A percentile compares a stretch with the other conserved stretches of the same genome.
These are phyloP conservation scores for Axinella damicornis DNA, from an alignment of 37 sponge, comb jelly and placozoan genomes.

Conservation along the genomic window DNA sequence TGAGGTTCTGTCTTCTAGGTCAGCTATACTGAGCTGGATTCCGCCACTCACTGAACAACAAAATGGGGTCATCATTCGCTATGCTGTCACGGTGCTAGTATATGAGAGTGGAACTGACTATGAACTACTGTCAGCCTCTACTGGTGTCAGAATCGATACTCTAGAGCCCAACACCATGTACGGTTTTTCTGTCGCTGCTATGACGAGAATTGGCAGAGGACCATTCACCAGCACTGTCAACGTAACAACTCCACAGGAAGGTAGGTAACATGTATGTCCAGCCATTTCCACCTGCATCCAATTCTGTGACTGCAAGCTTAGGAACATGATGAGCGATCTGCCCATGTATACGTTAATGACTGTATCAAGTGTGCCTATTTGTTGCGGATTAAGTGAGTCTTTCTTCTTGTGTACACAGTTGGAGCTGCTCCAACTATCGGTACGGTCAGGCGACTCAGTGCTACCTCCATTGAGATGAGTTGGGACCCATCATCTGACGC, in stretches of 20 bases:
- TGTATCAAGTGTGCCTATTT: too few relatives aligned
- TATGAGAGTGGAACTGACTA: neutral
- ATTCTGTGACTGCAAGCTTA: too few relatives aligned
- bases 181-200: neutral
- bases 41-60: neutral
- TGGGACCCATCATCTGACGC: neutral
- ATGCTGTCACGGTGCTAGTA: neutral
- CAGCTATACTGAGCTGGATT: neutral
- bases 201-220: conserved; percentile 2
- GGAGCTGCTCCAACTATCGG: neutral
- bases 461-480: neutral
- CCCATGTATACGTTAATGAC: too few relatives aligned
- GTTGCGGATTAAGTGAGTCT: too few relatives aligned
- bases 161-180: neutral
- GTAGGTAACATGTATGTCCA: too few relatives aligned
- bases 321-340: too few relatives aligned
- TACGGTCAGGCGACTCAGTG: neutral
- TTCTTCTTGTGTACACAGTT: too few relatives aligned
- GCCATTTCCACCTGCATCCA: too few relatives aligned
- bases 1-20: neutral
- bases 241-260: conserved; percentile 20
- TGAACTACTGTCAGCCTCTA: neutral
- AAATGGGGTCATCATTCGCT: conserved; percentile 36
- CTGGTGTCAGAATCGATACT: neutral
- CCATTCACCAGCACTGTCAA: neutral